Evolutionary conservation across 2,888 invertebrate species (phyloP), one percentile per base, ranked within the genome.

Genomic region (Trissonchulus latispiculum): DNA sequence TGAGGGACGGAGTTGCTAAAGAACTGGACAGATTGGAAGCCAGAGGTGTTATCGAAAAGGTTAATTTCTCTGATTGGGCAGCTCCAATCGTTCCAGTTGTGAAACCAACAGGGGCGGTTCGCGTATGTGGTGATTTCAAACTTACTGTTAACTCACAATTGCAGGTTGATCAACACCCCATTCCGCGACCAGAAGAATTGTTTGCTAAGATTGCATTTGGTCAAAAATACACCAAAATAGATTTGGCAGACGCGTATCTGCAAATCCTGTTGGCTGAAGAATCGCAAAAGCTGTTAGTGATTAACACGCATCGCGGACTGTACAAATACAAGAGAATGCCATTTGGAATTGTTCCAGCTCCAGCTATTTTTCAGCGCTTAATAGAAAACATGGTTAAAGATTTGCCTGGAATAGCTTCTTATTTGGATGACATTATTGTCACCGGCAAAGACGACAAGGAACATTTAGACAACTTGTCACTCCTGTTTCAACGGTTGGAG

Each of bases 321-420:
- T 35, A 32, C n/a, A 18, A 32, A 35, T 35, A 64, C 29, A 8
- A 32, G 8, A 31, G 66, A 31, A 31, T 64, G 8, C 66, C 66
- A 15, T 64, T 64, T 64, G 66, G 66, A 15, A 64, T 64, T 35
- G 33, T 32, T 32, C 33, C 66, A 8, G 66, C 66, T 64, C 66
- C n/a, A 15, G 66, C n/a, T n/a, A n/a, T n/a, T n/a, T n/a, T n/a
- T n/a, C n/a, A n/a, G n/a, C n/a, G n/a, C n/a, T n/a, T n/a, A 8
- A 80, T 78, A 73, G 80, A 80, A 29, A 75, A 77, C 23, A 35
- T 79, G 3, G 28, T 79, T 28, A 66, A 73, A 3, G 78, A 76
- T 3, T 73, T 80, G 3, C 76, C 77, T 1, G 75, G 76, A 37
- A 75, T 76, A 1, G 70, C 70, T 28, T 72, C 66, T 8, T 76